Base-by-base conservation (phyloP, 2,888 invertebrate genomes). In the Brachylomia viminalis region DNA sequence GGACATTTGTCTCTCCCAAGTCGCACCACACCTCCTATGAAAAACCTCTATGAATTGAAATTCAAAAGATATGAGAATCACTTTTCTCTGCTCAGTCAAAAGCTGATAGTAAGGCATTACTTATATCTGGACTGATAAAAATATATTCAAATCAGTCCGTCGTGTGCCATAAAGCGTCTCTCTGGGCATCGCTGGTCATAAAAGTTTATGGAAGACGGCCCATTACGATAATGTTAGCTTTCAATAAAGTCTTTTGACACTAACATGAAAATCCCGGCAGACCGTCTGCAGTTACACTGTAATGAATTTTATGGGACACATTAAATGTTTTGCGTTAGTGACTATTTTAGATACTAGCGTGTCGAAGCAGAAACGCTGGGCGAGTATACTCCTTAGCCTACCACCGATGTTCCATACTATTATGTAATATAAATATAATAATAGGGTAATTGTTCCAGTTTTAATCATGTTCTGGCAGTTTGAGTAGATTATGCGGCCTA, bases 151-250 rank as follows among this genome's bases (percentile, higher is more conserved):
- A 30, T 59, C 45, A 52, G 30, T n/a, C 13, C 13, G 33, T 23
- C 38, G 7, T 77, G 3, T 38, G n/a, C 38, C n/a, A 78, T 58
- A 42, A 47, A 42, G 47, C 2, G 7, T 38, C 27, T 71, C 56
- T 20, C 45, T 47, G 4, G 66, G 10, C n/a, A 65, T 38, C 15
- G 13, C 17, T 52, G 52, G 45, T 61, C 45, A 33, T 79, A 38
- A 77, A 69, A 61, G 10, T 70, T 68, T n/a, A 71, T 71, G 20
- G 33, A 33, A 23, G 11, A 23, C 11, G 11, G 42, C n/a, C n/a
- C 67, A 42, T 69, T 69, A 68, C 52, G 11, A 52, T 67, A 47
- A 79, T 61, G 45, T 45, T 62, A 54, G 80, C 61, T 72, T 71
- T 56, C 10, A 42, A 17, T 47, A 20, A 66, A 58, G 23, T 59